Percentiles rank a stretch among this genome's conserved stretches.
phyloP scores from a whole-genome alignment of 2,888 invertebrate species.

The Peribatodes rhomboidaria region DNA sequence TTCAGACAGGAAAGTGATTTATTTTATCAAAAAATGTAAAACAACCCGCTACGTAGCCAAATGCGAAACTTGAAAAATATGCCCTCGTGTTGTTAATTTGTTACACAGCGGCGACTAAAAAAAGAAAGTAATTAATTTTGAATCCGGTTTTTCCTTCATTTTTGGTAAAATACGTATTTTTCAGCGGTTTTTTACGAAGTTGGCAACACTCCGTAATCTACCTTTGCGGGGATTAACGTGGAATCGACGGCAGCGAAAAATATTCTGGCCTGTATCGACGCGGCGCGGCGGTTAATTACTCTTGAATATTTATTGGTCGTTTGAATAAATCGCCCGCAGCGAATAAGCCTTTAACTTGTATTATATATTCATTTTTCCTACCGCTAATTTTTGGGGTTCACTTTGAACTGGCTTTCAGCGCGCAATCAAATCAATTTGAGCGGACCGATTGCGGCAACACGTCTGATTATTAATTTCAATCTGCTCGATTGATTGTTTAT shows the following conservation, averaged over 20 bases:
- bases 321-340: slow-evolving; percentile 82
- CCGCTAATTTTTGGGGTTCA: slow-evolving; percentile 62
- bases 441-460: slow-evolving; percentile 15
- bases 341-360: slow-evolving; percentile 78
- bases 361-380: slow-evolving; percentile 75
- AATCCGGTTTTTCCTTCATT: slow-evolving; percentile 56
- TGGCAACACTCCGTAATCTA: slow-evolving; percentile 76
- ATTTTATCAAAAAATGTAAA: slow-evolving; percentile 10
- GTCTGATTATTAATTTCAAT: slow-evolving; percentile 14
- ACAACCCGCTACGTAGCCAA: slow-evolving; percentile 23
- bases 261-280: slow-evolving; percentile 70
- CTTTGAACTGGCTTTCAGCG: slow-evolving; percentile 48
- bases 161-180: slow-evolving; percentile 62
- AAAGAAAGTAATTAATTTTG: slow-evolving; percentile 55
- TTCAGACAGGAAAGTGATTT: slow-evolving; percentile 15
- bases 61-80: slow-evolving; percentile 37
- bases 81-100: slow-evolving; percentile 47
- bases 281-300: slow-evolving; percentile 80
- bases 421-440: slow-evolving; percentile 41
- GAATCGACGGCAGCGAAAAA: slow-evolving; percentile 78
- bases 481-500: neutral
- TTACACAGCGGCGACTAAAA: slow-evolving; percentile 46
- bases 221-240: slow-evolving; percentile 77
- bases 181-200: slow-evolving; percentile 65
- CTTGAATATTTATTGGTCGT: slow-evolving; percentile 85